These are phyloP conservation scores for Galerucella pusilla DNA, from an alignment of 2,888 invertebrate species.

Conservation along the genomic window DNA sequence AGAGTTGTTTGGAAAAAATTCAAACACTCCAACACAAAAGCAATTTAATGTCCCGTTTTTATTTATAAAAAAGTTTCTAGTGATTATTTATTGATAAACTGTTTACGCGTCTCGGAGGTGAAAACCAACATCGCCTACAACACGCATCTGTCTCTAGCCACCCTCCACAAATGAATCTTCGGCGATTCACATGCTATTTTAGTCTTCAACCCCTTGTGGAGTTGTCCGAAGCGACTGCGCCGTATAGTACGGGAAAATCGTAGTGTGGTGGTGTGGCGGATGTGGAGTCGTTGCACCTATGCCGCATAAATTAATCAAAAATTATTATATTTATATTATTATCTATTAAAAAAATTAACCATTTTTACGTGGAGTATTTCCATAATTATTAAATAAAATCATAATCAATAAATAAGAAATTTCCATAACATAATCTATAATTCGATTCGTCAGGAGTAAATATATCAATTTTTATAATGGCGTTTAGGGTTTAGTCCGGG, in stretches of 20 bases:
- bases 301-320: neutral
- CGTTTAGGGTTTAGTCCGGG: too few relatives aligned
- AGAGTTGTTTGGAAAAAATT: neutral
- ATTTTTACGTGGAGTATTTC: too few relatives aligned
- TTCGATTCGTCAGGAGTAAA: too few relatives aligned
- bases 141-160: constrained; percentile 41
- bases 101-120: constrained; percentile 14
- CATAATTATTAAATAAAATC: too few relatives aligned
- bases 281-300: neutral
- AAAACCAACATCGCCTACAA: constrained; percentile 5
- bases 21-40: neutral
- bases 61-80: neutral
- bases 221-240: constrained; percentile 44
- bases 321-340: neutral
- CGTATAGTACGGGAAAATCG: neutral
- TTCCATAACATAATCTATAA: too few relatives aligned
- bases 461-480: too few relatives aligned
- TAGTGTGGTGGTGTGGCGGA: neutral
- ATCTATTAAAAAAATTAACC: too few relatives aligned
- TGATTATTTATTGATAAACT: neutral
- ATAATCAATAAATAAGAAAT: too few relatives aligned
- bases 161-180: constrained; percentile 41
- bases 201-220: constrained; percentile 43
- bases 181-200: constrained; percentile 44
- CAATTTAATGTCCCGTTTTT: neutral